Conservation (phyloP, 2,888 invertebrate genomes). For the Julus scandinavius region DNA sequence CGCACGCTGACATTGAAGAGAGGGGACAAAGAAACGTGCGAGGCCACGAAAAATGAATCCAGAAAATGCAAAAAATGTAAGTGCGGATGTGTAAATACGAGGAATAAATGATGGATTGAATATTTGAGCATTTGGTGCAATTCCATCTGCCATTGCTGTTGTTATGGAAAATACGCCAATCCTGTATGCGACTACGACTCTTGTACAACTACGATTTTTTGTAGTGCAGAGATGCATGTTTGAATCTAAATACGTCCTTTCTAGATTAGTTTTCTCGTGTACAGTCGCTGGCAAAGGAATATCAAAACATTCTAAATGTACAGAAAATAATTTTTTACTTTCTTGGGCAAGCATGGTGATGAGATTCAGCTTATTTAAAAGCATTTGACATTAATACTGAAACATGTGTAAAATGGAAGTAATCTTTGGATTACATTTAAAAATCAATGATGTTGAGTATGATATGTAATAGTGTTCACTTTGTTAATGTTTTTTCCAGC, state of each 20-base stretch:
- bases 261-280: no score
- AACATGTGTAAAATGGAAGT: neutral
- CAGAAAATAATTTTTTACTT: neutral
- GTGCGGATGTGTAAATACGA: constrained; percentile 55
- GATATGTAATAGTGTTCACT: neutral
- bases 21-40: constrained; percentile 81
- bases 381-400: neutral
- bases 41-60: constrained; percentile 84
- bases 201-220: no score
- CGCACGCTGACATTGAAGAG: constrained; percentile 86
- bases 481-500: constrained; percentile 63
- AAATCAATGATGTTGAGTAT: no score
- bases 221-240: no score
- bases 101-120: neutral
- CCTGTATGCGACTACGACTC: no score
- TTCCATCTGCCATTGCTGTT: neutral
- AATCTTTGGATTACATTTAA: no score
- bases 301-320: no score
- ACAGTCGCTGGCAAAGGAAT: no score
- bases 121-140: neutral
- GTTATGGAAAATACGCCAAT: no score
- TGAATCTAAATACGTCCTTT: no score
- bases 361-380: no score
- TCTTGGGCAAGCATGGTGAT: no score
- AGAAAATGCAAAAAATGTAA: constrained; percentile 94